These are phyloP conservation scores for Caenorhabditis sp. DNA, from an alignment of 2,888 invertebrate genomes.

Conservation along the genomic window DNA sequence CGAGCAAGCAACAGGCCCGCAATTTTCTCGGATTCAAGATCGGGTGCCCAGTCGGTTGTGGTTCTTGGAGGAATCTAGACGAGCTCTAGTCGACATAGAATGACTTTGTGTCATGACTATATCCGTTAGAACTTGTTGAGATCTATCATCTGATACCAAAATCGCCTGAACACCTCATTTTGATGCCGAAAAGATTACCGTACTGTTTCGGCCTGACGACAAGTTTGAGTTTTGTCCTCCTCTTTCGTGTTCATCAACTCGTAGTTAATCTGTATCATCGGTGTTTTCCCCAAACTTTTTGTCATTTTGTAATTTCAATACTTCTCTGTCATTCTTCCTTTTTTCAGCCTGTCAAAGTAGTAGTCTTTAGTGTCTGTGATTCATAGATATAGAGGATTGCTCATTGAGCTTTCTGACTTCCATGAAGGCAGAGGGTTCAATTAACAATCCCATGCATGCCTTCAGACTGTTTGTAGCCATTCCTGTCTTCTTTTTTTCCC, in stretches of 20 bases:
- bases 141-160: too few species aligned
- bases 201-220: too few species aligned
- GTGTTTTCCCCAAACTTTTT: slow-evolving; percentile 13
- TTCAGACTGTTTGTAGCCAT: slow-evolving; percentile 20
- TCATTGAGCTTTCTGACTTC: not conserved
- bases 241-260: slow-evolving; percentile 13
- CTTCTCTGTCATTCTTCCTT: not conserved
- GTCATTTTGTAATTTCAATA: not conserved
- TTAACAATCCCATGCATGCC: not conserved
- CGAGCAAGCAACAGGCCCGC: too few species aligned
- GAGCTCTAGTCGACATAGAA: too few species aligned
- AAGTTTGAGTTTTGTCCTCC: too few species aligned
- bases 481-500: not conserved
- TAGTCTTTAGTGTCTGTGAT: slow-evolving; percentile 53
- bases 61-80: too few species aligned
- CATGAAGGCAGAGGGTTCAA: not conserved
- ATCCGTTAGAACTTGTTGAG: too few species aligned
- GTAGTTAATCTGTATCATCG: slow-evolving; percentile 40
- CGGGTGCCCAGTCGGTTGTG: too few species aligned
- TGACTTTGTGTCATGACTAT: too few species aligned
- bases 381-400: not conserved
- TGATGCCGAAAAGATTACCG: too few species aligned
- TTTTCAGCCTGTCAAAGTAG: slow-evolving; percentile 11
- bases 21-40: too few species aligned
- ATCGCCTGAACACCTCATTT: too few species aligned